Percentiles rank a stretch among this genome's conserved stretches.
These are phyloP conservation scores for Taenaris catops DNA, from an alignment of 2,888 invertebrate species.

Conservation along the genomic window DNA sequence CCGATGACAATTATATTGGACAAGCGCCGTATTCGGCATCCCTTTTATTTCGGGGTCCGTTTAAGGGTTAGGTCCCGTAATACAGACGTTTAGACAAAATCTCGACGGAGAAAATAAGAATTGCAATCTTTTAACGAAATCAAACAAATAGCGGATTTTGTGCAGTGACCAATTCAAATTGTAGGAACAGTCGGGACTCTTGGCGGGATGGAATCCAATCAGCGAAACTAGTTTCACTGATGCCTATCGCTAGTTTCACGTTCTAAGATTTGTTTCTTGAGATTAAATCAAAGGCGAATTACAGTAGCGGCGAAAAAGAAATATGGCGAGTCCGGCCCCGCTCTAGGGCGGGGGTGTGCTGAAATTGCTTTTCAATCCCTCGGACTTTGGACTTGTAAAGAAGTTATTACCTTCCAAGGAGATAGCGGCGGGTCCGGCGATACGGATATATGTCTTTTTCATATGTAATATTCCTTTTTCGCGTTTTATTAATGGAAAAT, in stretches of 20 bases:
- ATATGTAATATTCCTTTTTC: conserved; percentile 81
- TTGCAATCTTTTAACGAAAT: conserved; percentile 70
- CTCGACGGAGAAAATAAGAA: conserved; percentile 55
- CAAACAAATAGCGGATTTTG: conserved; percentile 65
- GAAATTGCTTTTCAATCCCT: conserved; percentile 82
- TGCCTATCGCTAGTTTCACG: conserved; percentile 78
- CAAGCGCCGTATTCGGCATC: conserved; percentile 2
- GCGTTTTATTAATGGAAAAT: conserved; percentile 81
- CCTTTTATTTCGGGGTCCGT: conserved; percentile 11
- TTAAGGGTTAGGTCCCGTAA: conserved; percentile 22
- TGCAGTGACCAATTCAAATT: conserved; percentile 66
- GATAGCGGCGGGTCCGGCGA: conserved; percentile 78
- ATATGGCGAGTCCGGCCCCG: conserved; percentile 73
- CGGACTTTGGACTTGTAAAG: conserved; percentile 82
- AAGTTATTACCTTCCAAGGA: conserved; percentile 81
- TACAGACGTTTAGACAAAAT: conserved; percentile 24
- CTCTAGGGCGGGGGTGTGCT: conserved; percentile 74
- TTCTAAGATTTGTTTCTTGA: conserved; percentile 80
- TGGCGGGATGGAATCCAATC: conserved; percentile 70
- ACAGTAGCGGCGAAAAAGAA: conserved; percentile 79
- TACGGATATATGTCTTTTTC: conserved; percentile 80
- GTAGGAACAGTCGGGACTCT: conserved; percentile 49
- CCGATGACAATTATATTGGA: conserved; percentile 3
- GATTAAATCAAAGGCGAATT: conserved; percentile 80
- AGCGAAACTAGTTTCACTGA: conserved; percentile 72